Evolutionary conservation across 2,888 invertebrate species (phyloP), one percentile per base, ranked within the genome.

Genomic region (Cosmia trapezina): DNA sequence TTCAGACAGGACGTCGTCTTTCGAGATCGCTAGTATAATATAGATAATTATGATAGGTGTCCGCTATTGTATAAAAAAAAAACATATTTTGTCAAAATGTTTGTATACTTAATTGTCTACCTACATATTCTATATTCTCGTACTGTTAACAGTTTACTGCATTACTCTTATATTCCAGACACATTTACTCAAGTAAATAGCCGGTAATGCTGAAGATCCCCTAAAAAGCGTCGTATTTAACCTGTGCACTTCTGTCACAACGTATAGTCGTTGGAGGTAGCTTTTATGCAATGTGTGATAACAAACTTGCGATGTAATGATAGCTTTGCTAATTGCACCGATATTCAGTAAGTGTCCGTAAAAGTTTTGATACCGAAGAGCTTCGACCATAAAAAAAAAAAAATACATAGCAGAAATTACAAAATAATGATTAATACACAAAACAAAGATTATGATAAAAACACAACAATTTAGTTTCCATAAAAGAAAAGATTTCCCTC

Each of bases 151-250:
- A 41, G 63, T 70, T 77, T 70, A 76, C 47, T 73, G 22, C 33
- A 80, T 56, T 65, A 54, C 19, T 59, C 14, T 19, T 70, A 53
- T 76, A 72, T 72, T 72, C 53, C 47, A 45, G 14, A 49, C 47
- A 77, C 37, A 67, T 49, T 41, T 17, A 37, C 19, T 49, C 7
- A 41, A 54, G 8, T 33, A 43, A 56, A 53, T 61, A 41, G 45
- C 37, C 28, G 1, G 51, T 59, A 43, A 70, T 59, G 57, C 19
- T 73, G 19, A 60, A 60, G 22, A 56, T 54, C 64, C 49, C 54
- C 41, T 73, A 28, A 49, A 78, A 54, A 12, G 49, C n/a, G 56
- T 51, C 41, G 62, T 78, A 22, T 70, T 49, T 49, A 53, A 49
- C 17, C 17, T 41, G 4, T 64, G 43, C 54, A 51, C 59, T 59